These are phyloP conservation scores for Microtus richardsoni DNA, from an alignment of 2,113 vertebrate species.

Conservation along the genomic window DNA sequence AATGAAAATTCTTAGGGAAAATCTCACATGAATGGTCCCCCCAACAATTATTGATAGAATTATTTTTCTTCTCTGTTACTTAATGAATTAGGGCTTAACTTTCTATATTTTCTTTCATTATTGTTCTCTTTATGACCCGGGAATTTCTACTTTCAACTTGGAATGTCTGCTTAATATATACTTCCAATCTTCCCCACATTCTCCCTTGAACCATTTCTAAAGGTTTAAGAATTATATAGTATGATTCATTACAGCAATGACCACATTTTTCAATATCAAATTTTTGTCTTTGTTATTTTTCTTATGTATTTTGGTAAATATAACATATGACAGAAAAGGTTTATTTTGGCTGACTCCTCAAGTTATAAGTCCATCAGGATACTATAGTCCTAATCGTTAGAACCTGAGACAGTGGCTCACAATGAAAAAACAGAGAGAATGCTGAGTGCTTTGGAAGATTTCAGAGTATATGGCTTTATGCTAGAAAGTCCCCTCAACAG, in stretches of 20 bases:
- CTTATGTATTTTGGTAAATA: too few relatives aligned
- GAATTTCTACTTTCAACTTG: neutral
- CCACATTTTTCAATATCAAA: neutral
- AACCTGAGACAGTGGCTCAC: neutral
- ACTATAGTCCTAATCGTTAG: neutral
- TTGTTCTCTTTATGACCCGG: neutral
- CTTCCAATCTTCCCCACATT: too few relatives aligned
- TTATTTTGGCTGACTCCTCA: neutral
- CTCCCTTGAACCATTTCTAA: too few relatives aligned
- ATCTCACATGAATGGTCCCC: neutral
- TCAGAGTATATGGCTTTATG: neutral
- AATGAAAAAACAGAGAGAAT: neutral
- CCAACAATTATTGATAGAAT: neutral
- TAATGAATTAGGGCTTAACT: neutral
- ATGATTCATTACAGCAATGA: too few relatives aligned
- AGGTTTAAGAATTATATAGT: too few relatives aligned
- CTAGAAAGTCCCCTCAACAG: neutral
- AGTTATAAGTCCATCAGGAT: neutral
- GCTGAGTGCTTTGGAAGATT: neutral
- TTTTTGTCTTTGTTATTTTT: neutral
- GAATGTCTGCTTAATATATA: neutral
- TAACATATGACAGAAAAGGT: neutral
- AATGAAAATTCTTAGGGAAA: neutral
- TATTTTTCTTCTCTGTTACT: neutral
- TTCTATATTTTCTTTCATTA: neutral